Percentiles rank a stretch among this genome's conserved stretches.
Evolutionary conservation across 2,888 invertebrate species (phyloP).

Genomic region (Pterobdella sp.): DNA sequence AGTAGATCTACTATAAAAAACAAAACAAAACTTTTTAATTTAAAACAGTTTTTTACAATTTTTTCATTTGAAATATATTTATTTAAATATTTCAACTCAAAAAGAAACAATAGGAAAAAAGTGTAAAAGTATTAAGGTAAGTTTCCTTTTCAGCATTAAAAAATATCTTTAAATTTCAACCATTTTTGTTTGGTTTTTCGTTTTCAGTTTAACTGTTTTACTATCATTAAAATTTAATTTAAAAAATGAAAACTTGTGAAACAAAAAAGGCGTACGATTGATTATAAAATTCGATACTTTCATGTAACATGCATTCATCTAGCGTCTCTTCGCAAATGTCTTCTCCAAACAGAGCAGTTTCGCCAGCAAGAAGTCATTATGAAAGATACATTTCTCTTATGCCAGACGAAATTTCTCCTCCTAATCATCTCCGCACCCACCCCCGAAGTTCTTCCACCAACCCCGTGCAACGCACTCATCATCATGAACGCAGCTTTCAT

Average conservation of each 20-base stretch:
- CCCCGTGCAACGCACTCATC: background rate
- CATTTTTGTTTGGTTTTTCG: background rate
- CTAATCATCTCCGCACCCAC: constrained; percentile 8
- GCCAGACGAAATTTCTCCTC: constrained; percentile 6
- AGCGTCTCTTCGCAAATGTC: background rate
- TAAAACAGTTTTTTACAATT: too few species aligned
- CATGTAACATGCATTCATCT: background rate
- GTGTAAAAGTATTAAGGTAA: too few species aligned
- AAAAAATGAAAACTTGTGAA: background rate
- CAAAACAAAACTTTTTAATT: too few species aligned
- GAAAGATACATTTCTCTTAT: background rate
- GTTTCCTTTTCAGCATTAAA: too few species aligned
- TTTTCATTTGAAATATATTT: too few species aligned
- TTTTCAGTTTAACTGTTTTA: background rate
- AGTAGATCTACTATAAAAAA: too few species aligned
- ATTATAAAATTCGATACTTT: background rate
- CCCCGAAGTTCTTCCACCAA: constrained; percentile 19
- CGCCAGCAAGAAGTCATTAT: background rate
- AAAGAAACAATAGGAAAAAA: too few species aligned
- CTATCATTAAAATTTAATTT: background rate
- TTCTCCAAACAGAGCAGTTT: background rate
- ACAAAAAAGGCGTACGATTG: background rate
- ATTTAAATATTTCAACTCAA: too few species aligned
- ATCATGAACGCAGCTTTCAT: background rate
- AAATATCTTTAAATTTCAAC: background rate